Conservation (phyloP, 2,888 invertebrate species). For the Branchellion lobata region DNA sequence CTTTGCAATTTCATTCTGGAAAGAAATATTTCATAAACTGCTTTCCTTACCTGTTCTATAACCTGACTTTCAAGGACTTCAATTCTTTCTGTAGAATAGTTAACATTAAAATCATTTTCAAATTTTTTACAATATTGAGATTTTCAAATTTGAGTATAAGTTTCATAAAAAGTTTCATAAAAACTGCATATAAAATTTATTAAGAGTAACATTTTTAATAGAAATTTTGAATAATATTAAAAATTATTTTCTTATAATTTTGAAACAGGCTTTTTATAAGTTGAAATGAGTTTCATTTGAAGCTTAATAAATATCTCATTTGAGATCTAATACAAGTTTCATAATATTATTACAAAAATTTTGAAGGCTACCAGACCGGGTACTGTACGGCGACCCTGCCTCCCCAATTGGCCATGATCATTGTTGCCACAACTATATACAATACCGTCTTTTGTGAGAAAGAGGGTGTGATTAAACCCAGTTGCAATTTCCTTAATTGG, state of each 20-base stretch:
- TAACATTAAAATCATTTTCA: not conserved
- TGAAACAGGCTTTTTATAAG: too few relatives aligned
- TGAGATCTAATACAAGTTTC: not conserved
- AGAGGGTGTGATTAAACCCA: constrained; percentile 79
- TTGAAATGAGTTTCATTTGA: too few relatives aligned
- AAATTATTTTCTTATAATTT: too few relatives aligned
- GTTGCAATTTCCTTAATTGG: constrained; percentile 67
- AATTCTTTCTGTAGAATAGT: constrained; percentile 68
- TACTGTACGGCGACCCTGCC: constrained; percentile 60
- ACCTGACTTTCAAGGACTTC: constrained; percentile 74
- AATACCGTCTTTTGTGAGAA: constrained; percentile 75
- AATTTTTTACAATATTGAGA: too few relatives aligned
- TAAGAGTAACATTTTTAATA: not conserved
- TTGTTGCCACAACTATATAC: constrained; percentile 90
- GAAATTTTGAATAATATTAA: not conserved
- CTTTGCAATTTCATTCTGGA: not conserved
- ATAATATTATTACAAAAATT: not conserved
- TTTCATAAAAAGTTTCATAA: too few relatives aligned
- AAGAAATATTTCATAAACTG: not conserved
- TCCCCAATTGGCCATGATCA: constrained; percentile 87
- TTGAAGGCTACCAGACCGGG: constrained; percentile 54
- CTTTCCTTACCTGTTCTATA: constrained; percentile 66
- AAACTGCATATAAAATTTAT: not conserved
- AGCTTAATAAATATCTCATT: too few relatives aligned
- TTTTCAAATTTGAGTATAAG: too few relatives aligned